Conservation (phyloP, 2,797 vertebrate species). For the Cheirogaleus major region DNA sequence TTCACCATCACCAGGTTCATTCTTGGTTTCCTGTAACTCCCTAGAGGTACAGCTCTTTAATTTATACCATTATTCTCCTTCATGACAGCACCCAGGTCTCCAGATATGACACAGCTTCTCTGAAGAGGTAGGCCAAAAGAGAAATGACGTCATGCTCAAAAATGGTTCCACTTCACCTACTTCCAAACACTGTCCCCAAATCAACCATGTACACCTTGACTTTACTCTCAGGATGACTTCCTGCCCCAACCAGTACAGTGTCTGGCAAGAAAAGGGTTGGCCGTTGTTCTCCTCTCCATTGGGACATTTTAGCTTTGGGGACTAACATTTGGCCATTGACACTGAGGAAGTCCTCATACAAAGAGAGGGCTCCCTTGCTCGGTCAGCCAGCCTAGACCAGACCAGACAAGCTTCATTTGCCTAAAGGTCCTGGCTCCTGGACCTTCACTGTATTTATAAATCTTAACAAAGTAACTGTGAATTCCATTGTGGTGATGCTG, state of each 20-base stretch:
- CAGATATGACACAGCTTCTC: background rate
- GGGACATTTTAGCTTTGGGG: background rate
- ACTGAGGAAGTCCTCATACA: background rate
- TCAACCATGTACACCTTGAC: background rate
- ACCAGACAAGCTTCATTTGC: slow-evolving; percentile 60
- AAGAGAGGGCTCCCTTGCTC: background rate
- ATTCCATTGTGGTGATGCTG: slow-evolving; percentile 75
- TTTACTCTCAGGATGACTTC: background rate
- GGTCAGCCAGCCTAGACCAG: slow-evolving; percentile 29
- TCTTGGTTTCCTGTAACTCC: background rate
- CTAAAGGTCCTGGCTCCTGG: slow-evolving; percentile 61
- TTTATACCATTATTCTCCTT: background rate
- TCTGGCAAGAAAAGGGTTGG: background rate
- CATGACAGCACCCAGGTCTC: background rate
- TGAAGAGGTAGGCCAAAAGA: background rate
- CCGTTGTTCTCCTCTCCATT: background rate
- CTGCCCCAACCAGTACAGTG: background rate
- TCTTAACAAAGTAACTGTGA: slow-evolving; percentile 60
- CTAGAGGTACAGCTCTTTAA: background rate
- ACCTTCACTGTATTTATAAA: slow-evolving; percentile 66
- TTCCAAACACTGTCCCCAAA: background rate
- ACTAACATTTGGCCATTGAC: background rate
- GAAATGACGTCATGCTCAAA: background rate
- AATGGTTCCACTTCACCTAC: background rate
- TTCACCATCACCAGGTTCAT: background rate